Evolutionary conservation across 2,113 vertebrate species (phyloP).

Genomic region (Salminus brasiliensis): DNA sequence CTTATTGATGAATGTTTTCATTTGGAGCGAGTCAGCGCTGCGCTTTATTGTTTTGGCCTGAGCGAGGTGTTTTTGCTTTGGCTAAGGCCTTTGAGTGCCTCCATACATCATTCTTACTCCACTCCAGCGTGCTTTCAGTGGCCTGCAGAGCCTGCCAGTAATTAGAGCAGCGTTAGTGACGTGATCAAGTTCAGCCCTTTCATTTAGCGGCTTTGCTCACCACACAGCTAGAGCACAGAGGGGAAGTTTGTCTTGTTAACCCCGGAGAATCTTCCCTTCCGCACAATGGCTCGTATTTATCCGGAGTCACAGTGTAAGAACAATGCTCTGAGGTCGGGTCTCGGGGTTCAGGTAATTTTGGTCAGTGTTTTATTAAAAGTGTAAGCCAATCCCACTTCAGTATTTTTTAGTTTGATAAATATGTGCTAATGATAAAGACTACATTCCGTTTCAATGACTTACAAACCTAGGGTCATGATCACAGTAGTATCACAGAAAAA

Average conservation of each 20-base stretch:
- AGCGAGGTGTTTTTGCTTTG: constrained; percentile 50
- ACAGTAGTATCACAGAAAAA: too few species aligned
- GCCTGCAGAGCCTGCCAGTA: constrained; percentile 36
- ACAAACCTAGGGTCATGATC: too few species aligned
- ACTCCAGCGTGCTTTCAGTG: constrained; percentile 9
- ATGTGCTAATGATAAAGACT: too few species aligned
- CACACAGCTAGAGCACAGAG: neutral
- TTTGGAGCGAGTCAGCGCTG: constrained; percentile 39
- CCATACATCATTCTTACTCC: constrained; percentile 41
- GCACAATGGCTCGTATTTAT: neutral
- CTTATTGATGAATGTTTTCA: constrained; percentile 53
- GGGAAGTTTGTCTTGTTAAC: neutral
- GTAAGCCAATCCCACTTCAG: too few species aligned
- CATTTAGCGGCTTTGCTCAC: neutral
- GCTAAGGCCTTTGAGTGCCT: constrained; percentile 29
- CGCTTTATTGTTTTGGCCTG: constrained; percentile 46
- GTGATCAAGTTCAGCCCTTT: constrained; percentile 29
- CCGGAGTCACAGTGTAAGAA: too few species aligned
- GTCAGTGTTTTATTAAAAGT: too few species aligned
- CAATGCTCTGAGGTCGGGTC: too few species aligned
- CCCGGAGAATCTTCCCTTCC: neutral
- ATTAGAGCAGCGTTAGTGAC: constrained; percentile 36
- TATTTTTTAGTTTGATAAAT: too few species aligned
- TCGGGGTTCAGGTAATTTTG: too few species aligned
- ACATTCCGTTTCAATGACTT: too few species aligned